phyloP scores from a whole-genome alignment of 2,797 vertebrate genomes.

The Gymnothorax javanicus region DNA sequence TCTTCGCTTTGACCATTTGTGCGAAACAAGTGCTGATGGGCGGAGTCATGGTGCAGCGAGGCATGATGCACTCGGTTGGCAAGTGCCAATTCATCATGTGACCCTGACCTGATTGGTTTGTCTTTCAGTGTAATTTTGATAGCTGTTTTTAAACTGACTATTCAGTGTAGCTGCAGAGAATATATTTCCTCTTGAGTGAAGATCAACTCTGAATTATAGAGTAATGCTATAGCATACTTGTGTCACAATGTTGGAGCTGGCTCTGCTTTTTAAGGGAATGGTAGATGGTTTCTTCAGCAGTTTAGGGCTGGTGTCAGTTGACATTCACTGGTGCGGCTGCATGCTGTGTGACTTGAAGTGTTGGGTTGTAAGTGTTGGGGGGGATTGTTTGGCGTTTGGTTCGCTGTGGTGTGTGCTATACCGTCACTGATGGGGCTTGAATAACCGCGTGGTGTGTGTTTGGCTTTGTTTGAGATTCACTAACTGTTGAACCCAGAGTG shows the following conservation, averaged over 20 bases:
- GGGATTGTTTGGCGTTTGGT: not conserved
- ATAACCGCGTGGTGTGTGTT: not conserved
- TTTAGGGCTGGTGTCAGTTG: not conserved
- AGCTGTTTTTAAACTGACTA: too few relatives aligned
- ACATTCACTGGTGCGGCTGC: not conserved
- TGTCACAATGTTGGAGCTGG: not conserved
- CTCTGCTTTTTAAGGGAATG: not conserved
- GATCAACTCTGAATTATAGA: not conserved
- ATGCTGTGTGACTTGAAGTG: not conserved
- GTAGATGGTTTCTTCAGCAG: not conserved
- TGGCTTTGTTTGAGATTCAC: conserved; percentile 5
- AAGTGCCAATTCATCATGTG: not conserved
- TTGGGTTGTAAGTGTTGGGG: not conserved
- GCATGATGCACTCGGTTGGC: not conserved
- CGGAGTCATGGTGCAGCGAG: not conserved
- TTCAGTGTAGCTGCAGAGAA: not conserved
- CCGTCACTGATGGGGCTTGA: not conserved
- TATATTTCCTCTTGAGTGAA: not conserved
- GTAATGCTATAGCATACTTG: not conserved
- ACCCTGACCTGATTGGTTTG: not conserved
- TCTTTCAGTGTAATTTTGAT: not conserved
- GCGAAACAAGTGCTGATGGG: not conserved
- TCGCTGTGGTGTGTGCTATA: not conserved
- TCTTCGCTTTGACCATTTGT: not conserved
- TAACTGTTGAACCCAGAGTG: not conserved